Evolutionary conservation across 2,888 invertebrate genomes (phyloP), one percentile per base, ranked within the genome.

Genomic region (Antheraea assamensis): DNA sequence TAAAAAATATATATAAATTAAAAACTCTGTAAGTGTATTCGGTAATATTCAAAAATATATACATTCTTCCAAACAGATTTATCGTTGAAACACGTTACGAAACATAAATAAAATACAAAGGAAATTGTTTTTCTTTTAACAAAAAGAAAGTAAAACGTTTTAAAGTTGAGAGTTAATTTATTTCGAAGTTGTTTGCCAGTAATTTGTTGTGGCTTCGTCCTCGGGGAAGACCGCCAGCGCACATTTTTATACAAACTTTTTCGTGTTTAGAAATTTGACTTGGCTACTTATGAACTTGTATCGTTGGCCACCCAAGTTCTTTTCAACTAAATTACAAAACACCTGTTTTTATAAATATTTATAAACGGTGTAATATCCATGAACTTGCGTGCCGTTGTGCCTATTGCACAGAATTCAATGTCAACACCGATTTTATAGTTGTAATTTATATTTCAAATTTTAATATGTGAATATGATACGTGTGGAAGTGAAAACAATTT

Each of bases 111-210:
- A 87, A 89, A 89, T 83, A 88, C 89, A 90, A 92, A 91, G 90
- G 86, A 91, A 92, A 92, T 92, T 91, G 91, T 92, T 93, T 90
- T 90, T 88, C 86, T 84, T 85, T 86, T 82, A 85, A 87, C 88
- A 88, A 88, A 90, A 91, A 90, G 89, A 90, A 91, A 90, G 90
- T 89, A 90, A 90, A 93, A 92, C 90, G 90, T 88, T 92, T 89
- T 87, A 92, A 92, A 93, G 92, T 92, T 89, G 92, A 88, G 92
- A 93, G 91, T 91, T 92, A 93, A 93, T 93, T 93, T 93, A 93
- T 93, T 93, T 92, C 86, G 88, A 92, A 93, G 92, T 93, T 93
- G 93, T 93, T 93, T 92, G 91, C 88, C 88, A 88, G 92, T 92
- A 92, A 93, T 93, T 93, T 92, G 92, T 91, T 93, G 92, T 88